Evolutionary conservation across 2,797 vertebrate genomes (phyloP), one percentile per base, ranked within the genome.

Genomic region (Sebastiscus tertius): DNA sequence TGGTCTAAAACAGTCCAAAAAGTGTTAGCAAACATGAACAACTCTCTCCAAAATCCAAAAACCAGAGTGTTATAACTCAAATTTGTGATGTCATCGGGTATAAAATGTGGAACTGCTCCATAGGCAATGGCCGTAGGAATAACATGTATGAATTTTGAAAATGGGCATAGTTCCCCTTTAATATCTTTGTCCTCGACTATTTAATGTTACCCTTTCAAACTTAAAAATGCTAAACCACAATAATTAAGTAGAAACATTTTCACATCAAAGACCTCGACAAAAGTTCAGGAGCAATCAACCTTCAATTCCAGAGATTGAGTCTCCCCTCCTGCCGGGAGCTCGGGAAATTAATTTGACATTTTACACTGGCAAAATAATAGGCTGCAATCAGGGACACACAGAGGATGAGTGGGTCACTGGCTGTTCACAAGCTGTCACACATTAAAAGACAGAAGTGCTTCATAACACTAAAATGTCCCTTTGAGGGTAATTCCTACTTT

Each of bases 331-430:
- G 31, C 55, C 20, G 27, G 3, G 22, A 33, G 58, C 58, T 73
- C 55, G 63, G 33, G 16, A 81, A 59, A 11, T 64, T 1, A 5
- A 52, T 67, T 20, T 62, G 49, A 80, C 67, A 2, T 78, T 86
- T 71, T 52, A 10, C 18, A 46, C 18, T 5, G 20, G 29, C 5
- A 60, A 13, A 12, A 52, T 6, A 24, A 66, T 16, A 49, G 46
- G 16, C 52, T 27, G 33, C 29, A 68, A 65, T 54, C 66, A 36
- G 69, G 4, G 29, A 33, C 39, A 29, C 7, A 10, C 13, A 11
- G 33, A 71, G 36, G 27, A n/a, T 22, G 72, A 62, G 62, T 2
- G 29, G 69, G 52, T 72, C 54, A 61, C 31, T 20, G 58, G 54
- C 6, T 63, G 33, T 26, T 69, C 65, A 69, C 65, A 77, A 33